A percentile compares a stretch with the other conserved stretches of the same genome.
These are phyloP conservation scores for Sebastes minor DNA, from an alignment of 2,797 vertebrate species.

Conservation along the genomic window DNA sequence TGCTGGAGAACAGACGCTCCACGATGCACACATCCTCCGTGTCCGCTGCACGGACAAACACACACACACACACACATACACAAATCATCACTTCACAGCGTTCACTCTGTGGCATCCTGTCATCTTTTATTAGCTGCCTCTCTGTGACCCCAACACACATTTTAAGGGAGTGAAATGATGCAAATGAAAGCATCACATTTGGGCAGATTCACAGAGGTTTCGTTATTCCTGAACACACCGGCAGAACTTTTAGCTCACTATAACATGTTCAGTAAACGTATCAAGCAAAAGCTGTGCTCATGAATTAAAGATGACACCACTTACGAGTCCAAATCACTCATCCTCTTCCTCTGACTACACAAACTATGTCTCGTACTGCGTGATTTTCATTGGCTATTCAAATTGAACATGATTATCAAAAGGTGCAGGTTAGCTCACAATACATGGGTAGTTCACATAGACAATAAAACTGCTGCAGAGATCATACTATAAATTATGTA, in stretches of 20 bases:
- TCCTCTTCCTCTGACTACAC: neutral
- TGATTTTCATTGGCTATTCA: neutral
- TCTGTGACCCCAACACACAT: neutral
- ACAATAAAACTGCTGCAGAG: neutral
- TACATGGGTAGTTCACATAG: neutral
- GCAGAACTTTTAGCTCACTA: neutral
- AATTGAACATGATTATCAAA: neutral
- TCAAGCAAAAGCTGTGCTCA: neutral
- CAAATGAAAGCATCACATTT: neutral
- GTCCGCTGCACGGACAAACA: conserved; percentile 82
- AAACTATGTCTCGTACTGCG: neutral
- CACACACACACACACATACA: conserved; percentile 11
- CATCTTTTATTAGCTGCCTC: neutral
- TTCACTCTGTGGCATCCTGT: neutral
- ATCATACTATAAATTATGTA: neutral
- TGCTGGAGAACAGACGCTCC: conserved; percentile 97
- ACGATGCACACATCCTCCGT: conserved; percentile 99
- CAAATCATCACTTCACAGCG: neutral
- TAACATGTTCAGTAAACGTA: neutral
- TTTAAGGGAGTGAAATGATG: neutral
- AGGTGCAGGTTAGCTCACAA: neutral
- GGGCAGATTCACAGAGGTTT: neutral
- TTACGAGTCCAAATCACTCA: neutral
- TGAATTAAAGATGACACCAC: neutral
- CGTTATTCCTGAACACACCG: neutral